Conservation (phyloP, 1,140 invertebrate species). For the Dolichoris vasculosae region DNA sequence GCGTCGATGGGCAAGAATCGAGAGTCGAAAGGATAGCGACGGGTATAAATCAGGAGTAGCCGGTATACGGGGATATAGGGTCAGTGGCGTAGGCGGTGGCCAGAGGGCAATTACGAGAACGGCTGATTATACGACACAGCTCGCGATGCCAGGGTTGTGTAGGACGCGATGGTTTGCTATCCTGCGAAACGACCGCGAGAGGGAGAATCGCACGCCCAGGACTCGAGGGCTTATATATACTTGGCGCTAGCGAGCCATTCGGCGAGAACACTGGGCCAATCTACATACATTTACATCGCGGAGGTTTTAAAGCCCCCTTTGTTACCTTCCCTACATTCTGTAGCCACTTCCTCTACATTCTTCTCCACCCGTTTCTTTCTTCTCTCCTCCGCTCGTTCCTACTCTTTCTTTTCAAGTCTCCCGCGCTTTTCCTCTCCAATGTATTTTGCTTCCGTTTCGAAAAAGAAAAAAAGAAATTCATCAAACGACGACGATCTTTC, state of each 20-base stretch:
- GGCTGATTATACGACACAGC: constrained; percentile 55
- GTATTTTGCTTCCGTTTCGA: constrained; percentile 30
- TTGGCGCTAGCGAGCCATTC: constrained; percentile 25
- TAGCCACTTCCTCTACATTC: constrained; percentile 12
- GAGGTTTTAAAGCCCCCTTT: constrained; percentile 42
- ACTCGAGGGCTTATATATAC: background rate
- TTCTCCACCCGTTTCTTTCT: constrained; percentile 4
- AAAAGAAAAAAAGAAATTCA: background rate
- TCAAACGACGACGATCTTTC: background rate
- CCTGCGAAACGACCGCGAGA: background rate
- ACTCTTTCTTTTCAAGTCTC: constrained; percentile 10
- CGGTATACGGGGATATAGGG: background rate
- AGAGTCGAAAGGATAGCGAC: background rate
- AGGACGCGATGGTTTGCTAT: background rate
- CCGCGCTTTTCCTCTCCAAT: background rate
- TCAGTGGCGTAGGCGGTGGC: background rate
- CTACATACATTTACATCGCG: constrained; percentile 51
- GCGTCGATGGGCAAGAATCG: constrained; percentile 20
- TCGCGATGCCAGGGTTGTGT: constrained; percentile 28
- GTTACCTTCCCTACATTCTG: no score
- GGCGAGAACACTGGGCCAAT: constrained; percentile 43
- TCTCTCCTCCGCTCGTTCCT: background rate
- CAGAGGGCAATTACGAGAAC: constrained; percentile 54
- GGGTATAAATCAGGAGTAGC: constrained; percentile 54
- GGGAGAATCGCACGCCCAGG: constrained; percentile 4